Percentiles rank a stretch among this genome's conserved stretches.
Evolutionary conservation across 2,888 invertebrate species (phyloP).

Genomic region (Ceriagrion tenellum): DNA sequence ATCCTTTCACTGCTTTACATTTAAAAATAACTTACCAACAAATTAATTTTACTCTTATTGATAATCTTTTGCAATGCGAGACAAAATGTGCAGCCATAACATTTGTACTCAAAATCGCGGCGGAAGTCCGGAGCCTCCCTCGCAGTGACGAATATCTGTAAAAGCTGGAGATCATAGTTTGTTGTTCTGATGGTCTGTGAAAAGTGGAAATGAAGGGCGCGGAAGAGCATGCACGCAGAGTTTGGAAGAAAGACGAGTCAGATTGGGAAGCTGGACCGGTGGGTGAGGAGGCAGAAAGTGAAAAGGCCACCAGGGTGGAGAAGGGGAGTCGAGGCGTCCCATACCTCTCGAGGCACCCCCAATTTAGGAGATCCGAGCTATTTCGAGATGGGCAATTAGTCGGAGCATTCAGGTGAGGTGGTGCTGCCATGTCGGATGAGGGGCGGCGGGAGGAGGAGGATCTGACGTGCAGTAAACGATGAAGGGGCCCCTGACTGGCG

Average conservation of each 20-base stretch:
- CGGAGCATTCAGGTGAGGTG: conserved; percentile 65
- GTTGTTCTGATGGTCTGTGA: background rate
- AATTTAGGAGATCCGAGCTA: conserved; percentile 64
- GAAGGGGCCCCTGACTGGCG: conserved; percentile 21
- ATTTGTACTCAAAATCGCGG: too few species aligned
- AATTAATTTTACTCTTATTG: too few species aligned
- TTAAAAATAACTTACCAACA: too few species aligned
- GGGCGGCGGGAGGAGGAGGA: background rate
- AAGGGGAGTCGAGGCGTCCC: background rate
- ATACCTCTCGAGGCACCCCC: conserved; percentile 41
- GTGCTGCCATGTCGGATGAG: conserved; percentile 62
- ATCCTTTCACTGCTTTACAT: too few species aligned
- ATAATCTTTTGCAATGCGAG: too few species aligned
- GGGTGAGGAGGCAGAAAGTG: background rate
- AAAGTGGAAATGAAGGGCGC: background rate
- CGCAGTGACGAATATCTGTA: too few species aligned
- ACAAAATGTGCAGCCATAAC: too few species aligned
- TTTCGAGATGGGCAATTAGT: conserved; percentile 65
- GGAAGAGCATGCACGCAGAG: background rate
- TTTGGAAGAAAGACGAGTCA: too few species aligned
- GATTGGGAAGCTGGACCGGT: background rate
- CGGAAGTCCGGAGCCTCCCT: too few species aligned
- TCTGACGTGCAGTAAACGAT: conserved; percentile 54
- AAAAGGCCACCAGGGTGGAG: conserved; percentile 46
- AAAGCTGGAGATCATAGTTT: background rate